phyloP scores from a whole-genome alignment of 2,113 vertebrate species.

The Etheostoma spectabile region DNA sequence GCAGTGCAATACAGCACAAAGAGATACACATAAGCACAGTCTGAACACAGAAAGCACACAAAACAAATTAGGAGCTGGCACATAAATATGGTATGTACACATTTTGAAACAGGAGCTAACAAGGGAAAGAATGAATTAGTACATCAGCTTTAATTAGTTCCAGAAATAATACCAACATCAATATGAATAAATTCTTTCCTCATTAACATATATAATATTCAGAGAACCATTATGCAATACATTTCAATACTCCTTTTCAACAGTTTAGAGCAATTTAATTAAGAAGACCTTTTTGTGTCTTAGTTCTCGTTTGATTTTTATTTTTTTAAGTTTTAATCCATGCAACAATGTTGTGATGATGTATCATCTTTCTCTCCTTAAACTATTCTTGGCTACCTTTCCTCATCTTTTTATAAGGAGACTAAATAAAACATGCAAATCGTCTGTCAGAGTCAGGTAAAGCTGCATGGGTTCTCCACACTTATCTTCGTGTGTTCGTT shows the following conservation, averaged over 20 bases:
- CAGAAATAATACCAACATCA: constrained; percentile 7
- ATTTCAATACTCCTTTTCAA: neutral
- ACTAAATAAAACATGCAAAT: constrained; percentile 44
- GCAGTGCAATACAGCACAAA: constrained; percentile 32
- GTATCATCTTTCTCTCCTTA: neutral
- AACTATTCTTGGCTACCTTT: constrained; percentile 4
- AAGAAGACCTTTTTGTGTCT: neutral
- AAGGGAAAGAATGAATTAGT: constrained; percentile 3
- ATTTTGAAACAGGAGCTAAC: constrained; percentile 17
- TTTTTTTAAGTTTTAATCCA: neutral
- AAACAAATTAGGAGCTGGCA: constrained; percentile 45
- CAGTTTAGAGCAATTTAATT: neutral
- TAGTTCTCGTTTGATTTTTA: neutral
- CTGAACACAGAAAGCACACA: constrained; percentile 21
- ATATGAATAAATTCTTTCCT: constrained; percentile 11
- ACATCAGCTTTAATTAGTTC: constrained; percentile 34
- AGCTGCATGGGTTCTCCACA: constrained; percentile 41
- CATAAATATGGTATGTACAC: constrained; percentile 39
- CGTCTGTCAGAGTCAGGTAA: constrained; percentile 27
- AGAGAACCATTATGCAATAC: constrained; percentile 6
- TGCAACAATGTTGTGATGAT: neutral
- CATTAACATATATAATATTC: constrained; percentile 7
- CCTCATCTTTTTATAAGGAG: constrained; percentile 6
- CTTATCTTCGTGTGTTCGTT: constrained; percentile 28
- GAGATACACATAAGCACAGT: constrained; percentile 19